phyloP scores from a whole-genome alignment of 2,888 invertebrate species.

The Drepana falcataria region DNA sequence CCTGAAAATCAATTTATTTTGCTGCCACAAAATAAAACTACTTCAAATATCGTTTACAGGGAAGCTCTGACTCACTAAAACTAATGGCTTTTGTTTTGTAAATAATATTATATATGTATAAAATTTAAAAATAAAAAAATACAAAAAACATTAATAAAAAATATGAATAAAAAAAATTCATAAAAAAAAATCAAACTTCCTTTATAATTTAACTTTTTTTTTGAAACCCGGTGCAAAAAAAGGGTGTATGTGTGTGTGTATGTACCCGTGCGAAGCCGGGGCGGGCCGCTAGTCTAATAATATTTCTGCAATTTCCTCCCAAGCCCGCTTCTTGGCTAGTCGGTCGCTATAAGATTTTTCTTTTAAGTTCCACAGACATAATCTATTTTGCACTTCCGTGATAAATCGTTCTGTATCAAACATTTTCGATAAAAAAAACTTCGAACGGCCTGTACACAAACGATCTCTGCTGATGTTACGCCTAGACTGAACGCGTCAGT shows the following conservation, averaged over 20 bases:
- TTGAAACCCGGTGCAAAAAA: not conserved
- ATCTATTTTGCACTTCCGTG: no score
- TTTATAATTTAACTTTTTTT: not conserved
- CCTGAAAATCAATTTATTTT: conserved; percentile 11
- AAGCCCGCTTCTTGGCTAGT: no score
- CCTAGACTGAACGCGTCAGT: no score
- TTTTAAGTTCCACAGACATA: no score
- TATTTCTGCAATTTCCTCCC: no score
- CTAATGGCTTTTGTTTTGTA: not conserved
- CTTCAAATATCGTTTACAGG: conserved; percentile 13
- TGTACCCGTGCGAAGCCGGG: no score
- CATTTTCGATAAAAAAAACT: no score
- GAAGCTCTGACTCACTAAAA: conserved; percentile 6
- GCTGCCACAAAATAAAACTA: conserved; percentile 9
- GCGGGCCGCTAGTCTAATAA: no score
- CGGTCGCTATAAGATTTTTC: no score
- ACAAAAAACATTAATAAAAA: not conserved
- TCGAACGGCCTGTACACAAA: no score
- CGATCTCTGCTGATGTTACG: no score
- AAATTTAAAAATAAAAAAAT: not conserved
- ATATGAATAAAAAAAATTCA: not conserved
- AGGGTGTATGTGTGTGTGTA: not conserved
- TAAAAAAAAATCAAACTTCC: not conserved
- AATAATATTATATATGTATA: not conserved
- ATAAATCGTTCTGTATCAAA: no score